phyloP scores from a whole-genome alignment of 2,888 invertebrate species.

The Lasioglossum lativentre region DNA sequence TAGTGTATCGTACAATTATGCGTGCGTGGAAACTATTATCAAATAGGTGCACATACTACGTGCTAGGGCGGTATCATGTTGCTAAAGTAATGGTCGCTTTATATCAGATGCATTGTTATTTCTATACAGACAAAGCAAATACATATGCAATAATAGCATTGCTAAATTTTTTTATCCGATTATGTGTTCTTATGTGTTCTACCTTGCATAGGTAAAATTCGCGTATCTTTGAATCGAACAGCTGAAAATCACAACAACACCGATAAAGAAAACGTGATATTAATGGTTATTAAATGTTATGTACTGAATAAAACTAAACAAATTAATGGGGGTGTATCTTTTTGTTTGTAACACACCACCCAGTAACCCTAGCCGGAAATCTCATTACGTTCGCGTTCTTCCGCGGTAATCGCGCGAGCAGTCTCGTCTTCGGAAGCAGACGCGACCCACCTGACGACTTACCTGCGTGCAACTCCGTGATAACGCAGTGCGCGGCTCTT shows the following conservation, averaged over 20 bases:
- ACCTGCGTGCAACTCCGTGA: neutral
- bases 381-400: neutral
- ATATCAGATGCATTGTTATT: too few relatives aligned
- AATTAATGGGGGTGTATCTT: neutral
- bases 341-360: too few relatives aligned
- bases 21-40: neutral
- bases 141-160: too few relatives aligned
- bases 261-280: too few relatives aligned
- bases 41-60: neutral
- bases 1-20: neutral
- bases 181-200: too few relatives aligned
- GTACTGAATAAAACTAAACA: neutral
- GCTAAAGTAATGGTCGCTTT: neutral
- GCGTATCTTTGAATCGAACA: too few relatives aligned
- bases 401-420: neutral
- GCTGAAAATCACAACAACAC: too few relatives aligned
- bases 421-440: neutral
- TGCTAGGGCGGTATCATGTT: neutral
- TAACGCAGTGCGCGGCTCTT: slow-evolving; percentile 17
- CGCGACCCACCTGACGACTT: neutral
- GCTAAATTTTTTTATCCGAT: too few relatives aligned
- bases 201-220: too few relatives aligned
- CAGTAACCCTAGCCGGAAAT: neutral
- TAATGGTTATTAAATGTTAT: neutral
- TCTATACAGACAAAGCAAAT: too few relatives aligned